Percentiles rank a stretch among this genome's conserved stretches.
phyloP scores from a whole-genome alignment of 2,888 invertebrate species.

The Morpho deidamia region DNA sequence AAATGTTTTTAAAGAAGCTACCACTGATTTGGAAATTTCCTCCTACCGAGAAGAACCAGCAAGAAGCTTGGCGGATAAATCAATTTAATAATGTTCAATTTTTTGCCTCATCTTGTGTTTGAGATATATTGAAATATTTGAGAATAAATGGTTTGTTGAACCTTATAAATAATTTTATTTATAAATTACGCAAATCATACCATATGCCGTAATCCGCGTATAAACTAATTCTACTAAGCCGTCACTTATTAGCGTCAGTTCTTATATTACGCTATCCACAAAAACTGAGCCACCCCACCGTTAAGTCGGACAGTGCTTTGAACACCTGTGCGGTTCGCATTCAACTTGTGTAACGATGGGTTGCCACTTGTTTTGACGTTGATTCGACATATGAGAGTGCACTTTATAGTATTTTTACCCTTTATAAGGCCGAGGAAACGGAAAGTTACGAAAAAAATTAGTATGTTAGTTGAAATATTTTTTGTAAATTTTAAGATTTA shows the following conservation, averaged over 20 bases:
- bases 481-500: too few species aligned
- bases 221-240: constrained; percentile 50
- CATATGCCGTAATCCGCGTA: constrained; percentile 11
- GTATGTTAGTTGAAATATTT: too few species aligned
- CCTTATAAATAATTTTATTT: neutral
- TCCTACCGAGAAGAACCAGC: too few species aligned
- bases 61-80: too few species aligned
- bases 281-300: constrained; percentile 55
- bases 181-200: constrained; percentile 3
- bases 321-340: constrained; percentile 69
- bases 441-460: too few species aligned
- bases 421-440: too few species aligned
- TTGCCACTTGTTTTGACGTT: constrained; percentile 37
- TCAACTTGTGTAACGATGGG: constrained; percentile 53
- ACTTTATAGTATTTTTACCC: neutral
- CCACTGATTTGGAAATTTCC: too few species aligned
- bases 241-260: constrained; percentile 66
- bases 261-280: constrained; percentile 62
- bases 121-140: too few species aligned
- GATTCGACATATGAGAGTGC: constrained; percentile 29
- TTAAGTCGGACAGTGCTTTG: constrained; percentile 37
- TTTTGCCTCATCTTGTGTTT: too few species aligned
- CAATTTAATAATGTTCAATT: too few species aligned
- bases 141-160: too few species aligned
- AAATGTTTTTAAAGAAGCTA: too few species aligned